Evolutionary conservation across 2,797 vertebrate genomes (phyloP), one percentile per base, ranked within the genome.

Genomic region (Premnoplex brunnescens): DNA sequence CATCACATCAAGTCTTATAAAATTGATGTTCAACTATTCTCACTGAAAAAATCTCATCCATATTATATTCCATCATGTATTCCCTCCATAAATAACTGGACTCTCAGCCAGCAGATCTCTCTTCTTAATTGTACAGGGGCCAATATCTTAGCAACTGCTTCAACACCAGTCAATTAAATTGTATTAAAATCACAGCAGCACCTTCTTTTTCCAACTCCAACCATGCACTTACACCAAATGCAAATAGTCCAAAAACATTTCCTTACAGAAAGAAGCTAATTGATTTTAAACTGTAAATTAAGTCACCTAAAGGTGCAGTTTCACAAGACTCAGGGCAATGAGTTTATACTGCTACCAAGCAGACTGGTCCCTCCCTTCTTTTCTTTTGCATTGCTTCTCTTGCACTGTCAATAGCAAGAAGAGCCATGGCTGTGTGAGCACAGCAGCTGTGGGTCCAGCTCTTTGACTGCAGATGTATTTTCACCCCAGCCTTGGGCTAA

Each of bases 341-440:
- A 74, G 28, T 52, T 77, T 44, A 14, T 39, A 62, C 10, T 58
- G 55, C 36, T 58, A 58, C 14, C 34, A 83, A 46, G 74, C 17
- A 76, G 17, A 80, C 5, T n/a, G 23, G 9, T 55, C 9, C 28
- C 16, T 55, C 36, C 60, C 46, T 60, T 78, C 34, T 55, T 54
- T 34, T 48, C 46, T 91, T 46, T 19, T 5, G 0, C 4, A 3
- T 30, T 51, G n/a, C 41, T 63, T 78, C 54, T 67, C 30, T 32
- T 23, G 26, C 37, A 49, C 39, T 75, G 28, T 49, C 44, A 94
- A 43, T 2, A 63, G 15, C 28, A 69, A 69, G 27, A 16, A 74
- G 37, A 6, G 17, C 1, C 0, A 27, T 4, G 14, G 14, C 18
- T 41, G 21, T 4, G 16, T 26, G 7, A 90, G 17, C 12, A 8